phyloP scores from a whole-genome alignment of 2,888 invertebrate species.

The Coleophora flavipennella region DNA sequence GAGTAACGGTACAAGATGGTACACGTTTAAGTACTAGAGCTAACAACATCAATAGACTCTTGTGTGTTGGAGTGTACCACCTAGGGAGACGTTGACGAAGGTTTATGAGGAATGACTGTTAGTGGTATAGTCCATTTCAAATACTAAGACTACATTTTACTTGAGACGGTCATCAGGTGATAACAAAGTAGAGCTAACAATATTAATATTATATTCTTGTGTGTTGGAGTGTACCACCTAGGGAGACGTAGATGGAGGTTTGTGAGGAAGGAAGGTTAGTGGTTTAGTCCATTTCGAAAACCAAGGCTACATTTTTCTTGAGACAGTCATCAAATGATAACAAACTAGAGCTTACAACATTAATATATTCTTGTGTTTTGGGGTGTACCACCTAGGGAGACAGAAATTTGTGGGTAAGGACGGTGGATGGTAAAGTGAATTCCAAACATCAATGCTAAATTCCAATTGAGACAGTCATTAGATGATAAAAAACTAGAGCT shows the following conservation, averaged over 20 bases:
- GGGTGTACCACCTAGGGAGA: constrained; percentile 51
- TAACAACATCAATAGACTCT: constrained; percentile 60
- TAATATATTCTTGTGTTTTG: constrained; percentile 49
- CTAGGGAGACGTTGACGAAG: constrained; percentile 30
- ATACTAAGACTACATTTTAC: too few relatives aligned
- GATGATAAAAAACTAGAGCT: too few relatives aligned
- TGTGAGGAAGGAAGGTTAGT: too few relatives aligned
- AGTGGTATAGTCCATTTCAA: too few relatives aligned
- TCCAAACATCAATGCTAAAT: too few relatives aligned
- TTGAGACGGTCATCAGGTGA: too few relatives aligned
- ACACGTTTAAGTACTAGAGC: constrained; percentile 44
- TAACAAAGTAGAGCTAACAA: constrained; percentile 56
- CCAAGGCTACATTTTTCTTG: too few relatives aligned
- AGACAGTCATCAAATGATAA: too few relatives aligned
- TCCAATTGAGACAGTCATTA: too few relatives aligned
- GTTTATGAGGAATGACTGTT: too few relatives aligned
- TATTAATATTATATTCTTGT: constrained; percentile 56
- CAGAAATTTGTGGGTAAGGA: neutral
- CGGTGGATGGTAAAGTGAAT: too few relatives aligned
- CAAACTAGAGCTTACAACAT: constrained; percentile 56
- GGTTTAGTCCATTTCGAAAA: too few relatives aligned
- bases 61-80: constrained; percentile 46
- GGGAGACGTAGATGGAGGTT: constrained; percentile 21
- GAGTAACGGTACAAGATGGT: constrained; percentile 44
- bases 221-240: constrained; percentile 49